Base-by-base conservation (phyloP, 2,888 invertebrate genomes). In the Meteorus cinctellus region DNA sequence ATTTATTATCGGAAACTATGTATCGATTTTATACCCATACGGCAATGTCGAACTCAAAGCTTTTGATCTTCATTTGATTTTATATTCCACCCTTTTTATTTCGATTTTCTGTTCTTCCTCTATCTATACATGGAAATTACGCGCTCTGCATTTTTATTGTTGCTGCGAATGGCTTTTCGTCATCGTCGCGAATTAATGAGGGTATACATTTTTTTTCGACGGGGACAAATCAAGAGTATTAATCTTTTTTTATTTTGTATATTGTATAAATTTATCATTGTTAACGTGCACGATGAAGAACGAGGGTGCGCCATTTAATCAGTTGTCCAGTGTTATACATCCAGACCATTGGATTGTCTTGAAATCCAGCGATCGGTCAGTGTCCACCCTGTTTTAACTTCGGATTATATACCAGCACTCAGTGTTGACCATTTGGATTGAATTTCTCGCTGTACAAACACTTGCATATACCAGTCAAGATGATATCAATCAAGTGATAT, bases 1-100 rank as follows among this genome's bases (percentile, higher is more conserved):
- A 88, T 88, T 87, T 87, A 87, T 88, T 72, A 86, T 87, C 86
- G 83, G 83, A 87, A 87, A 87, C 86, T 85, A 85, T 85, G 87
- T 88, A 88, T 87, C 87, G 88, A 88, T 88, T 87, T 86, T 85
- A 82, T 82, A 41, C 85, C 82, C 84, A 82, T 82, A 80, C 79
- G 79, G 80, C 79, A 84, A 75, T 76, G 79, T 79, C 82, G 82
- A 83, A 75, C 69, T 78, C 75, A 67, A 78, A 76, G 72, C 69
- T 77, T 76, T 77, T 77, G 77, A 81, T 83, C 83, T 81, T 85
- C 82, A 19, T 84, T 85, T 84, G 84, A 84, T 85, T 86, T 84
- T 85, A 85, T 86, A 85, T 68, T 72, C 76, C 68, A 77, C 74
- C 76, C 74, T 76, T 78, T 78, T 77, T 73, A 68, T 74, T 71